Percentiles rank a stretch among this genome's conserved stretches.
Evolutionary conservation across 2,888 invertebrate species (phyloP).

Genomic region (Iselma pallidipennis): DNA sequence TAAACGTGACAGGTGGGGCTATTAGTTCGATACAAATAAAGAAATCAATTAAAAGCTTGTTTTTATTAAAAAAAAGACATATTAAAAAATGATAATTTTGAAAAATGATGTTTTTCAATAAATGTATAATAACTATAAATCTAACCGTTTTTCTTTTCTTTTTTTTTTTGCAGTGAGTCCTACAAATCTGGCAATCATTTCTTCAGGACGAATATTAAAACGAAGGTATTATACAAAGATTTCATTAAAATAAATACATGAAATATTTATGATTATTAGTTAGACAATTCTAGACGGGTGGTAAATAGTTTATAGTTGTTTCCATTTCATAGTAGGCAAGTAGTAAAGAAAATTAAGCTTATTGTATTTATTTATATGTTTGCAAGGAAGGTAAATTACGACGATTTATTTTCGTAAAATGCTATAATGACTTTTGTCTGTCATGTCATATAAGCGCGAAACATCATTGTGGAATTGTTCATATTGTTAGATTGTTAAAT

Average conservation of each 20-base stretch:
- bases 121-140: background rate
- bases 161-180: no score
- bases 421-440: conserved; percentile 1
- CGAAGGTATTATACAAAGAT: no score
- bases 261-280: background rate
- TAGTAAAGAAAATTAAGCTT: conserved; percentile 5
- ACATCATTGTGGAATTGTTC: background rate
- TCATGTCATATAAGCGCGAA: background rate
- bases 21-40: background rate
- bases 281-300: background rate
- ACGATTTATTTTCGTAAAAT: conserved; percentile 3
- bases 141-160: no score
- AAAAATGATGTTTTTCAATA: background rate
- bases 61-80: no score
- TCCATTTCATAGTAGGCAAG: background rate
- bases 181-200: no score
- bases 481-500: background rate
- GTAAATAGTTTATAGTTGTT: background rate
- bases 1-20: background rate
- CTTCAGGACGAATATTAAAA: no score
- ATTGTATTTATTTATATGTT: conserved; percentile 4
- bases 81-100: background rate
- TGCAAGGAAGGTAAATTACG: conserved; percentile 1
- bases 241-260: no score
- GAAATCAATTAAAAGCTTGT: background rate